Base-by-base conservation (phyloP, 2,113 vertebrate genomes). In the Melospiza melodia region DNA sequence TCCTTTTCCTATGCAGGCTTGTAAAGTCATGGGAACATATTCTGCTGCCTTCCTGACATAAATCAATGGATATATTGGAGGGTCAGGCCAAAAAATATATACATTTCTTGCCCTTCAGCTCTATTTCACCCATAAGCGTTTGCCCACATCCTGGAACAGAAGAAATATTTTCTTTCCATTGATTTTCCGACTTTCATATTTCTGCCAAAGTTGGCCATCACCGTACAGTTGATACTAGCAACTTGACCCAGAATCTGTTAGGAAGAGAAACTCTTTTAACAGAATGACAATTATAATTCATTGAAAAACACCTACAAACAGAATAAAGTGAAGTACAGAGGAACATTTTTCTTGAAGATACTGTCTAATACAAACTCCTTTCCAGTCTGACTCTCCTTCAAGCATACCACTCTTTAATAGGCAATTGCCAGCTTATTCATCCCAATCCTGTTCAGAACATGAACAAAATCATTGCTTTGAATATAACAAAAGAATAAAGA, bases 11-110 rank as follows among this genome's bases (percentile, higher is more conserved):
- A 71, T 61, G 51, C 0, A 2, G 75, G 39, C 72, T 88, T 92
- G 65, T 95, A 88, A 95, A 96, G 95, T 80, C 96, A 90, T 94
- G 93, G 93, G 94, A 95, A 95, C 3, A 8, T 92, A 88, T 86
- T 91, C 63, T 88, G 31, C 76, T 88, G 85, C 92, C 90, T 95
- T 96, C 88, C 92, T 92, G 93, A 88, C 76, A 94, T 94, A 94
- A 95, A 95, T 93, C 90, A 93, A 83, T 68, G 57, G 61, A 85
- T 91, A 90, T 88, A 88, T 77, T 90, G 75, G 81, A 94, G 41
- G 66, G 31, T 82, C 57, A 75, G 37, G 90, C 90, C 95, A 96
- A 93, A 94, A 90, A 93, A 63, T 65, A 59, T 90, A 90, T 88
- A 81, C 48, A n/a, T 90, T 95, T 91, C 73, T 95, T 96, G 90